Percentiles rank a stretch among this genome's conserved stretches.
These are phyloP conservation scores for Entomyzon cyanotis DNA, from an alignment of 2,113 vertebrate genomes.

Conservation along the genomic window DNA sequence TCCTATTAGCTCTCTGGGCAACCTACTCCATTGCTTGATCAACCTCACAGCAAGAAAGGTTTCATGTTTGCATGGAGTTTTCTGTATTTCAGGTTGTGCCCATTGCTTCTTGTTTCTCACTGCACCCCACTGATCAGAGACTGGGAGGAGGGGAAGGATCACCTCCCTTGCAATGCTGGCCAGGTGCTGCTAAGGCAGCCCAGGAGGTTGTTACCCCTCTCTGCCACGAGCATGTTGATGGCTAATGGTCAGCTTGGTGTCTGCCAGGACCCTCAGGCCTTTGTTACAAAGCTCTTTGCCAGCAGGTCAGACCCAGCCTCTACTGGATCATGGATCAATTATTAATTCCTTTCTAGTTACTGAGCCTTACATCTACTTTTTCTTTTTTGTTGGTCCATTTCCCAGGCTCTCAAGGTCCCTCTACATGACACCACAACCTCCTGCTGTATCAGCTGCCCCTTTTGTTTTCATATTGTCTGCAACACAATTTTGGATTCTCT, in stretches of 20 bases:
- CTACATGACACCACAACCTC: not conserved
- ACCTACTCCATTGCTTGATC: not conserved
- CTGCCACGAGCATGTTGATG: accelerated
- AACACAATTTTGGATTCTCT: not conserved
- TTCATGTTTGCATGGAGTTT: not conserved
- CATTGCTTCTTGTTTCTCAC: not conserved
- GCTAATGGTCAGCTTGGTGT: not conserved
- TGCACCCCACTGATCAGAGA: not conserved
- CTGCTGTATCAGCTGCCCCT: not conserved
- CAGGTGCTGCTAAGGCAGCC: not conserved
- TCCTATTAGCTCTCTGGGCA: not conserved
- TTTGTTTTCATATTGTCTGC: not conserved
- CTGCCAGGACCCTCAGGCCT: not conserved
- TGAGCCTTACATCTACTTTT: not conserved
- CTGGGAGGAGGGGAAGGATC: not conserved
- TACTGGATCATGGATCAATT: not conserved
- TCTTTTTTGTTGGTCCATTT: not conserved
- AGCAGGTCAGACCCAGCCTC: not conserved
- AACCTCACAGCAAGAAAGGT: not conserved
- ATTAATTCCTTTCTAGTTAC: not conserved
- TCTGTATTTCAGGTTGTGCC: not conserved
- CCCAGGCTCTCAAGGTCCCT: not conserved
- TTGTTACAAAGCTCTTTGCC: not conserved
- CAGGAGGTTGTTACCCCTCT: not conserved
- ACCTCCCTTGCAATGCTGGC: accelerated